Evolutionary conservation across 92 coral and sea anemone species (phyloP).

Genomic region (Zoanthus sociatus): DNA sequence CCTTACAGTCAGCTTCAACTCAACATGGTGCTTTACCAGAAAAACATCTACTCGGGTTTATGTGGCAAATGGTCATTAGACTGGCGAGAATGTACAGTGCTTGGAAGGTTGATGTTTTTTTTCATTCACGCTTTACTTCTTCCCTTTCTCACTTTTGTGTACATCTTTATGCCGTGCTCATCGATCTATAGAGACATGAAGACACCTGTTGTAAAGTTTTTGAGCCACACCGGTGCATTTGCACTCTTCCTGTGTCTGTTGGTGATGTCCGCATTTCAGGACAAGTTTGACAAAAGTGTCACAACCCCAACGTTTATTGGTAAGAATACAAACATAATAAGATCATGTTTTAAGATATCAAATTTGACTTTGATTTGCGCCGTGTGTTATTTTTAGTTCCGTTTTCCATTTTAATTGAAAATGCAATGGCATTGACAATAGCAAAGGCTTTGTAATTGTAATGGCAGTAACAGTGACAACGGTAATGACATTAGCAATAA

Average conservation of each 20-base stretch:
- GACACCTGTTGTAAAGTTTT: constrained; percentile 65
- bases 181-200: constrained; percentile 46
- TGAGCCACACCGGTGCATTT: constrained; percentile 70
- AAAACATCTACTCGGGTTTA: constrained; percentile 48
- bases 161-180: constrained; percentile 58
- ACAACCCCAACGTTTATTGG: constrained; percentile 55
- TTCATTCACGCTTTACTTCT: constrained; percentile 64
- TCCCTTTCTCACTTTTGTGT: constrained; percentile 54
- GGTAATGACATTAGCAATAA: not conserved
- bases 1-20: constrained; percentile 71
- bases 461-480: too few relatives aligned
- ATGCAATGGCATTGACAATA: too few relatives aligned
- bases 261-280: constrained; percentile 62
- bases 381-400: too few relatives aligned
- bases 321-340: constrained; percentile 3
- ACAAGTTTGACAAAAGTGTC: constrained; percentile 50
- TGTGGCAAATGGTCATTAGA: constrained; percentile 35
- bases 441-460: too few relatives aligned
- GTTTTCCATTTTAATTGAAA: too few relatives aligned
- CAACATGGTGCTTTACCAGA: constrained; percentile 60
- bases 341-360: too few relatives aligned
- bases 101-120: constrained; percentile 44
- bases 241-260: constrained; percentile 59
- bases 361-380: too few relatives aligned
- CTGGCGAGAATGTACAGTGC: constrained; percentile 58